phyloP scores from a whole-genome alignment of 2,888 invertebrate genomes.

The Stenurella melanura region DNA sequence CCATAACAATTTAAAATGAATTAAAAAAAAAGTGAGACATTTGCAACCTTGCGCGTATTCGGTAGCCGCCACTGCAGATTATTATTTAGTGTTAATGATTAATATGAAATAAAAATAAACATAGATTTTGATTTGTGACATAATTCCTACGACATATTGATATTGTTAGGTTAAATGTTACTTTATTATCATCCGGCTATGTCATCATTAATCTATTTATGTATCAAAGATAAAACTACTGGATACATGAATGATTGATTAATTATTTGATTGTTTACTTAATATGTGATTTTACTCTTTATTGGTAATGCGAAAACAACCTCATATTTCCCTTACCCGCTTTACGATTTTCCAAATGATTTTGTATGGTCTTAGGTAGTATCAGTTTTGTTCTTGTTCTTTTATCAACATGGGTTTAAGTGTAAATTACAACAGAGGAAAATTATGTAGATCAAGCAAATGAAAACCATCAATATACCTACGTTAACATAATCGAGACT shows the following conservation, averaged over 20 bases:
- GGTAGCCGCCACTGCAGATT: background rate
- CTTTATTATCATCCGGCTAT: background rate
- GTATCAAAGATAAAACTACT: background rate
- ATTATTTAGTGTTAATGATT: background rate
- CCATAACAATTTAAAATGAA: too few relatives aligned
- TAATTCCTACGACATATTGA: background rate
- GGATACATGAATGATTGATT: background rate
- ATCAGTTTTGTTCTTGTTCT: too few relatives aligned
- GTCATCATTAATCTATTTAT: background rate
- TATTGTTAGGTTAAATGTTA: slow-evolving; percentile 3
- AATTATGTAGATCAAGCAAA: too few relatives aligned
- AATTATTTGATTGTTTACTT: background rate
- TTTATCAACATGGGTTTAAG: too few relatives aligned
- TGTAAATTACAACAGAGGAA: too few relatives aligned
- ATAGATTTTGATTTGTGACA: background rate
- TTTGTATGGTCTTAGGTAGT: too few relatives aligned
- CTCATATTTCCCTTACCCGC: background rate
- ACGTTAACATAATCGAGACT: too few relatives aligned
- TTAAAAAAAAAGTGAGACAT: too few relatives aligned
- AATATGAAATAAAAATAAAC: background rate
- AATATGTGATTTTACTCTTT: background rate
- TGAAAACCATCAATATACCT: too few relatives aligned
- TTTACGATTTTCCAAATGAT: too few relatives aligned
- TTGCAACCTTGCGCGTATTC: too few relatives aligned
- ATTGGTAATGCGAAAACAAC: background rate